Percentiles rank a stretch among this genome's conserved stretches.
These are phyloP conservation scores for Ibidorhyncha struthersii DNA, from an alignment of 2,113 vertebrate genomes.

Conservation along the genomic window DNA sequence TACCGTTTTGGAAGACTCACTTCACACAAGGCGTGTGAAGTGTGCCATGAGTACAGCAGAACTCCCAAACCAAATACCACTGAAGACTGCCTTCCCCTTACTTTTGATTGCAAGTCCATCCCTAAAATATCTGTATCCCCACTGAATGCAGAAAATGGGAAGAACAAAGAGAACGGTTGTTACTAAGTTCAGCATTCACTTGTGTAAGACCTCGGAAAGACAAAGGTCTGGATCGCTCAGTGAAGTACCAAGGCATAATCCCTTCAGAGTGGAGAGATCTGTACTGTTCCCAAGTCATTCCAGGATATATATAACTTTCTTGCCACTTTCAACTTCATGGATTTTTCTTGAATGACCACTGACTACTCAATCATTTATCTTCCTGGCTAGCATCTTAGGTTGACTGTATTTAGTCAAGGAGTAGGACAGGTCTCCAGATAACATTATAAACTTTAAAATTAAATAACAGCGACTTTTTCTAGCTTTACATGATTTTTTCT, in stretches of 20 bases:
- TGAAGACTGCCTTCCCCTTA: neutral
- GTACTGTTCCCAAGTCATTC: neutral
- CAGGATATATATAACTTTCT: neutral
- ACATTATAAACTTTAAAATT: neutral
- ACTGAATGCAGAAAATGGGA: neutral
- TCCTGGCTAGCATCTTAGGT: neutral
- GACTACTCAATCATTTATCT: neutral
- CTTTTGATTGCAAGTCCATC: neutral
- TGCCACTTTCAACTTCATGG: neutral
- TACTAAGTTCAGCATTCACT: neutral
- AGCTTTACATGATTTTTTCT: neutral
- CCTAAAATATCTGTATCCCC: neutral
- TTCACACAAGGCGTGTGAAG: neutral
- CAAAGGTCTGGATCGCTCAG: neutral
- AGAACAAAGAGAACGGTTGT: neutral
- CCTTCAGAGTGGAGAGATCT: neutral
- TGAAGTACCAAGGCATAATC: neutral
- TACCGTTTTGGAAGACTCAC: neutral
- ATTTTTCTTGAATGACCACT: neutral
- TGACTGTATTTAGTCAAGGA: neutral
- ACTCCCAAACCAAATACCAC: neutral
- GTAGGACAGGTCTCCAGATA: neutral
- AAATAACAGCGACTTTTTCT: neutral
- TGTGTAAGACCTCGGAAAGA: neutral
- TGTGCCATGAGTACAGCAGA: neutral